Evolutionary conservation across 2,113 vertebrate genomes (phyloP).

Genomic region (Pleuronectes platessa): DNA sequence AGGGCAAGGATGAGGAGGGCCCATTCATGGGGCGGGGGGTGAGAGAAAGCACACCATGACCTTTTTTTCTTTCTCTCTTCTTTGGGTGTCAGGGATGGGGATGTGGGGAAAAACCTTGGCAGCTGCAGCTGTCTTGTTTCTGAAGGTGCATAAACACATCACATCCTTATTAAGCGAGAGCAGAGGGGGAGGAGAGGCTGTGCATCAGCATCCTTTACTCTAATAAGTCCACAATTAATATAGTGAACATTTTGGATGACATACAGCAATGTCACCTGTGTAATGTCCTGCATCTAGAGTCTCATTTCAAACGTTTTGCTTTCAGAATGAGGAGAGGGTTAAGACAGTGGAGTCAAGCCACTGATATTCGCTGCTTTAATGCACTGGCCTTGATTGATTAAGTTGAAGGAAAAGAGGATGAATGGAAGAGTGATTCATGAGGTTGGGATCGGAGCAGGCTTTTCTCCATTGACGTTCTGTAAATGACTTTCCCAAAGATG

Average conservation of each 20-base stretch:
- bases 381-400: neutral
- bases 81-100: constrained; percentile 64
- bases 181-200: too few species aligned
- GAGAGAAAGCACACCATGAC: constrained; percentile 55
- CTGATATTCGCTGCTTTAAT: neutral
- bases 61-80: constrained; percentile 59
- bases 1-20: constrained; percentile 47
- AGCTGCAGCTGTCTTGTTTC: constrained; percentile 73
- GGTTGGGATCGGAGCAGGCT: neutral
- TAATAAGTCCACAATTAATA: constrained; percentile 8
- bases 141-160: constrained; percentile 57
- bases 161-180: constrained; percentile 25
- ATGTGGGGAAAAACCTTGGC: constrained; percentile 69
- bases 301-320: neutral
- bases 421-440: neutral
- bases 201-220: constrained; percentile 12
- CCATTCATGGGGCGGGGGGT: constrained; percentile 6
- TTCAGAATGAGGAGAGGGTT: neutral
- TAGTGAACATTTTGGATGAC: constrained; percentile 10
- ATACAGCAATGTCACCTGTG: neutral
- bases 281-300: too few species aligned
- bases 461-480: neutral
- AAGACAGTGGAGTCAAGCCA: neutral
- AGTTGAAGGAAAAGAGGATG: neutral
- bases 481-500: neutral